phyloP scores from a whole-genome alignment of 2,113 vertebrate genomes.

The Pluvianellus socialis region DNA sequence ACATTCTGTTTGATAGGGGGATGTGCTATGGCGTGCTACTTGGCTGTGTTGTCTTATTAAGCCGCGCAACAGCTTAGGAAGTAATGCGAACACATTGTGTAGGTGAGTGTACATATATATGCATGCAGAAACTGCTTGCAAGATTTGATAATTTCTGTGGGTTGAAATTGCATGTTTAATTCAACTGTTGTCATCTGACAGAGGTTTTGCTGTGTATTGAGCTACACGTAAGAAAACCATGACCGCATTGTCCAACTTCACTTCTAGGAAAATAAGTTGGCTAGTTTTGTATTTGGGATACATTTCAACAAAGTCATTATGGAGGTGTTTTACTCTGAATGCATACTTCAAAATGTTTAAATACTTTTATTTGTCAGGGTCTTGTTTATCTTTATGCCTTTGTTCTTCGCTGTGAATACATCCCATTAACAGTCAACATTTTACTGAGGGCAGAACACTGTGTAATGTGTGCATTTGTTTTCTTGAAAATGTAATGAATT shows the following conservation, averaged over 20 bases:
- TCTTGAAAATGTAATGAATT: constrained; percentile 1
- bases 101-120: neutral
- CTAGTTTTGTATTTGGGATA: neutral
- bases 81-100: neutral
- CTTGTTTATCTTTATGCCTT: neutral
- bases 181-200: neutral
- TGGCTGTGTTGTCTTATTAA: neutral
- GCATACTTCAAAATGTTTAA: neutral
- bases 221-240: neutral
- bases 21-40: neutral
- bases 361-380: neutral
- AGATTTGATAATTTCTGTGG: neutral
- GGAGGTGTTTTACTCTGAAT: neutral
- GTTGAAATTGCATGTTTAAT: neutral
- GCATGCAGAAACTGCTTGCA: neutral
- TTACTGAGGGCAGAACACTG: neutral
- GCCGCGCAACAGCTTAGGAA: neutral
- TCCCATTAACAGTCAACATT: neutral
- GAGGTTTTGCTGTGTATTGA: neutral
- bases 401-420: neutral
- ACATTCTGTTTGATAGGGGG: neutral
- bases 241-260: neutral
- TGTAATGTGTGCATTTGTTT: neutral
- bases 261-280: neutral
- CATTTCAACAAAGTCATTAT: neutral